These are phyloP conservation scores for Caenorhabditis wallacei DNA, from an alignment of 2,888 invertebrate species.

Conservation along the genomic window DNA sequence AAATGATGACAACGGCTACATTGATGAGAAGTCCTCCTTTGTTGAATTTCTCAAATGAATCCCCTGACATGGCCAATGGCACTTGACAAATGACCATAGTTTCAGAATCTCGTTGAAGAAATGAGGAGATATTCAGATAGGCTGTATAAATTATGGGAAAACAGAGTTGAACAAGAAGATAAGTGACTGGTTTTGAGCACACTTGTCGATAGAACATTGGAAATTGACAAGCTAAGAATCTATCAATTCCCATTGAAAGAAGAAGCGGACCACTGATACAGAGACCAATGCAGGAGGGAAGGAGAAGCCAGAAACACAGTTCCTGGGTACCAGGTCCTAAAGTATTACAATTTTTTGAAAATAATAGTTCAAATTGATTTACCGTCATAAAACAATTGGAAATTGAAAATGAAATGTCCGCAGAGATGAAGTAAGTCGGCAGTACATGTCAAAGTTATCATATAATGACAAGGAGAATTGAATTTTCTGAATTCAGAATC, in stretches of 20 bases:
- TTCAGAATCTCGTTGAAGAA: conserved; percentile 35
- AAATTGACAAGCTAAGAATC: conserved; percentile 33
- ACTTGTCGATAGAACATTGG: conserved; percentile 27
- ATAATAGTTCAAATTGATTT: not conserved
- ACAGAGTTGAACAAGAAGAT: conserved; percentile 9
- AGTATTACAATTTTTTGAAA: not conserved
- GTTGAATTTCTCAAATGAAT: conserved; percentile 42
- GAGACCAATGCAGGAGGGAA: conserved; percentile 43
- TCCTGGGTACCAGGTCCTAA: conserved; percentile 35
- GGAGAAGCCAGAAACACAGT: conserved; percentile 47
- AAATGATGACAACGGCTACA: conserved; percentile 15
- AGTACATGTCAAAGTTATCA: conserved; percentile 42
- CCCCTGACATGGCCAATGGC: conserved; percentile 40
- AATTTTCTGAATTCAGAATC: conserved; percentile 38
- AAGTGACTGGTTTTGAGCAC: conserved; percentile 4
- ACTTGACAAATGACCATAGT: conserved; percentile 36
- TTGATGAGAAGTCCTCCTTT: conserved; percentile 30
- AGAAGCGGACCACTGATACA: conserved; percentile 34
- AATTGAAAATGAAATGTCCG: conserved; percentile 52
- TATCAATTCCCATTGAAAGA: conserved; percentile 43
- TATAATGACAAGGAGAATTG: conserved; percentile 50
- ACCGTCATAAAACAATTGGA: conserved; percentile 44
- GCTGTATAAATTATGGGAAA: conserved; percentile 33
- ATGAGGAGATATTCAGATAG: conserved; percentile 28
- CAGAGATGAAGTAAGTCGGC: conserved; percentile 48